phyloP scores from a whole-genome alignment of 2,113 vertebrate species.

The Cyprinodon variegatus region DNA sequence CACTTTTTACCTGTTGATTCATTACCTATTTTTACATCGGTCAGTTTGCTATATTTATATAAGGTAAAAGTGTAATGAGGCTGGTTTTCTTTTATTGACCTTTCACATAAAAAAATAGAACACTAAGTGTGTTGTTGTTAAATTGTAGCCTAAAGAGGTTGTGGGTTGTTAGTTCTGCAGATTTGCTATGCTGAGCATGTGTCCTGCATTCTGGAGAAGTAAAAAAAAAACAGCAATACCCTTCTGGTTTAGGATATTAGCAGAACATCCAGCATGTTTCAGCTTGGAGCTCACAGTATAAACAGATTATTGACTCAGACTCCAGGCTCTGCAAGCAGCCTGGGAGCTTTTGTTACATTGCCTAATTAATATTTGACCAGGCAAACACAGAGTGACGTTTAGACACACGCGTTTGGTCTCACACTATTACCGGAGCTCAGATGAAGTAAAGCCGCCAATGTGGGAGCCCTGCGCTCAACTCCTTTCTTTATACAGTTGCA shows the following conservation, averaged over 20 bases:
- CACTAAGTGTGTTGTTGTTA: neutral
- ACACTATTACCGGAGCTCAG: neutral
- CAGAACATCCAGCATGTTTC: neutral
- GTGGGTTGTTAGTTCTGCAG: neutral
- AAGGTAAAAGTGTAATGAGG: neutral
- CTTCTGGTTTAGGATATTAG: neutral
- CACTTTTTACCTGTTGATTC: neutral
- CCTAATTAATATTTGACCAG: slow-evolving; percentile 55
- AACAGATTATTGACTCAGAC: slow-evolving; percentile 18
- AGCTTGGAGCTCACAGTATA: neutral
- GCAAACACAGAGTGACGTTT: neutral
- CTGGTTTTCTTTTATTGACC: neutral
- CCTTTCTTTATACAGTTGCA: slow-evolving; percentile 31
- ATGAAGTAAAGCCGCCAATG: slow-evolving; percentile 14
- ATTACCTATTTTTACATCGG: too few species aligned
- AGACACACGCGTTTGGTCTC: neutral
- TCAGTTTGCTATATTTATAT: too few species aligned
- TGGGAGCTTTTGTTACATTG: neutral
- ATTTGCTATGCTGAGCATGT: neutral
- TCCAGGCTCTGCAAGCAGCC: neutral
- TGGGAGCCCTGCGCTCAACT: slow-evolving; percentile 12
- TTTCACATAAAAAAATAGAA: neutral
- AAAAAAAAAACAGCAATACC: neutral
- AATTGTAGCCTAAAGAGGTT: neutral
- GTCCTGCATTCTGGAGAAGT: neutral